phyloP scores from a whole-genome alignment of 2,888 invertebrate species.

The Drosophila ezoana region DNA sequence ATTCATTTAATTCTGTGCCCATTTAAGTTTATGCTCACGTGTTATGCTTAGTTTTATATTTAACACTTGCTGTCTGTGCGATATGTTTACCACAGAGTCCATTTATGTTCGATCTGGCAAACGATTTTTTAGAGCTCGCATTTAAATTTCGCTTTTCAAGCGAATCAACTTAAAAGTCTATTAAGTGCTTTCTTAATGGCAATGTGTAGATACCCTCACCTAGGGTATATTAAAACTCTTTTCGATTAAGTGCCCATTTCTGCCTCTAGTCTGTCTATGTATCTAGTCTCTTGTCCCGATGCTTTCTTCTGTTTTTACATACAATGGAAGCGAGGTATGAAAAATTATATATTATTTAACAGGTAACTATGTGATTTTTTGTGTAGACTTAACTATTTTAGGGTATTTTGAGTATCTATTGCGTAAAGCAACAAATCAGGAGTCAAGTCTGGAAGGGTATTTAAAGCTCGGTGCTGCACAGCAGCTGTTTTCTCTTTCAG shows the following conservation, averaged over 20 bases:
- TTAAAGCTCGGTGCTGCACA: background rate
- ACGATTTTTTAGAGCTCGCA: constrained; percentile 59
- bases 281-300: background rate
- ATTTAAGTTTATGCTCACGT: constrained; percentile 14
- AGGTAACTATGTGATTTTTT: too few species aligned
- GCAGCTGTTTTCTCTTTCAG: background rate
- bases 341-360: too few species aligned
- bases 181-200: constrained; percentile 49
- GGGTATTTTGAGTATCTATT: background rate
- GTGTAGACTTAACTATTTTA: too few species aligned
- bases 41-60: constrained; percentile 11
- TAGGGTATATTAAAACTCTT: background rate
- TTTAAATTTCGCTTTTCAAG: constrained; percentile 49
- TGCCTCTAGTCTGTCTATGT: background rate
- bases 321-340: too few species aligned
- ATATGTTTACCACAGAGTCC: constrained; percentile 3
- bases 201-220: constrained; percentile 9
- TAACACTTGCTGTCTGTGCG: constrained; percentile 28
- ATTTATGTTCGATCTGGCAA: constrained; percentile 39
- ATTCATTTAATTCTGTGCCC: constrained; percentile 3
- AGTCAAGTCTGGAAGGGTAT: constrained; percentile 21
- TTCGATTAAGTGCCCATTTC: too few species aligned
- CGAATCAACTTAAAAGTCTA: constrained; percentile 58
- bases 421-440: background rate
- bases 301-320: too few species aligned